These are phyloP conservation scores for Cotesia chilonis DNA, from an alignment of 1,140 invertebrate species.

Conservation along the genomic window DNA sequence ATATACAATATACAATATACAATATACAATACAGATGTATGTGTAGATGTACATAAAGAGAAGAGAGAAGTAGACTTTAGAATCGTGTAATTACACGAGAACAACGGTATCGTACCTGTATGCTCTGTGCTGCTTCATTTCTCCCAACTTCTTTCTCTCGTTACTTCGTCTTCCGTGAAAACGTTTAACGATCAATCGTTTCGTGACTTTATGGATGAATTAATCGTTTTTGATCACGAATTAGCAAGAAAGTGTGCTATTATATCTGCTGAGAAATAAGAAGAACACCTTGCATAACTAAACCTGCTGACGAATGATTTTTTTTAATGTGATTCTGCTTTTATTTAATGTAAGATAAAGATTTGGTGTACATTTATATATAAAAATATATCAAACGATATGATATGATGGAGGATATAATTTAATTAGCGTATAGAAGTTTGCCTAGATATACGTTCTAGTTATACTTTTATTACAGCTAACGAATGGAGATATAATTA, in stretches of 20 bases:
- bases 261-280: background rate
- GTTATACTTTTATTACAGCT: no score
- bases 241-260: slow-evolving; percentile 10
- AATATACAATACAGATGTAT: background rate
- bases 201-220: slow-evolving; percentile 31
- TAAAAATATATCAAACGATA: no score
- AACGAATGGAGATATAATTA: no score
- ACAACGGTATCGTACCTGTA: slow-evolving; percentile 27
- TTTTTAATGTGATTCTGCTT: no score
- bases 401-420: background rate
- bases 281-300: slow-evolving; percentile 26
- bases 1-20: background rate
- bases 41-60: background rate
- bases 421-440: no score
- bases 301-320: no score
- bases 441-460: no score
- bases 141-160: background rate
- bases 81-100: slow-evolving; percentile 19
- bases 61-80: slow-evolving; percentile 10
- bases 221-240: slow-evolving; percentile 30
- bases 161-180: slow-evolving; percentile 22
- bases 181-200: slow-evolving; percentile 30
- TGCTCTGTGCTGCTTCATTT: slow-evolving; percentile 5
- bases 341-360: no score
- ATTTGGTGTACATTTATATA: no score